Evolutionary conservation across 1,140 invertebrate species (phyloP).

Genomic region (Atta cephalotes): DNA sequence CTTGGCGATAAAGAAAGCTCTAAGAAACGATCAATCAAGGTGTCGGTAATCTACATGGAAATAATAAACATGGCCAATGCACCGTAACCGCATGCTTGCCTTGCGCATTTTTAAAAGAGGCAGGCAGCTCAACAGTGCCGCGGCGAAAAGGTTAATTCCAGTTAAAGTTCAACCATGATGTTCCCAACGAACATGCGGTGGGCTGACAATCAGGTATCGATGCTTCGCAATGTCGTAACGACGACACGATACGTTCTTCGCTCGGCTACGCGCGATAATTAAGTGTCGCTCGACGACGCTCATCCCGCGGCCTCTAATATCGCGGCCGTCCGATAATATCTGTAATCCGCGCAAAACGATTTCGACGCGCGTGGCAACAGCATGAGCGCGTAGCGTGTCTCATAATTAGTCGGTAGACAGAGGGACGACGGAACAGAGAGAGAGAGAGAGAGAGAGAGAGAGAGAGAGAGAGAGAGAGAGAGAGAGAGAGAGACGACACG

Average conservation of each 20-base stretch:
- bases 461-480: neutral
- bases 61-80: slow-evolving; percentile 26
- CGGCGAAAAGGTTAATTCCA: slow-evolving; percentile 44
- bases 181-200: neutral
- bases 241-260: slow-evolving; percentile 2
- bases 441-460: slow-evolving; percentile 18
- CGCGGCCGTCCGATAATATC: slow-evolving; percentile 35
- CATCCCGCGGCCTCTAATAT: slow-evolving; percentile 26
- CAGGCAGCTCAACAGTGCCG: neutral
- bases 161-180: slow-evolving; percentile 39
- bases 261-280: slow-evolving; percentile 51
- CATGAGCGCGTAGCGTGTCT: slow-evolving; percentile 29
- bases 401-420: slow-evolving; percentile 66
- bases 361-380: slow-evolving; percentile 10
- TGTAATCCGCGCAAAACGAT: slow-evolving; percentile 59
- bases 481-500: neutral
- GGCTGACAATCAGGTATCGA: slow-evolving; percentile 3
- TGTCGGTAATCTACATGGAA: slow-evolving; percentile 18
- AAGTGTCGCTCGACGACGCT: slow-evolving; percentile 18
- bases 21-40: slow-evolving; percentile 49
- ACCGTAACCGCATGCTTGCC: slow-evolving; percentile 21
- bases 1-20: neutral
- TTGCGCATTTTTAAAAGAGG: slow-evolving; percentile 14
- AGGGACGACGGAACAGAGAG: neutral
- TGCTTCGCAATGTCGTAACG: neutral